Evolutionary conservation across 2,888 invertebrate species (phyloP).

Genomic region (Platycnemis pennipes): DNA sequence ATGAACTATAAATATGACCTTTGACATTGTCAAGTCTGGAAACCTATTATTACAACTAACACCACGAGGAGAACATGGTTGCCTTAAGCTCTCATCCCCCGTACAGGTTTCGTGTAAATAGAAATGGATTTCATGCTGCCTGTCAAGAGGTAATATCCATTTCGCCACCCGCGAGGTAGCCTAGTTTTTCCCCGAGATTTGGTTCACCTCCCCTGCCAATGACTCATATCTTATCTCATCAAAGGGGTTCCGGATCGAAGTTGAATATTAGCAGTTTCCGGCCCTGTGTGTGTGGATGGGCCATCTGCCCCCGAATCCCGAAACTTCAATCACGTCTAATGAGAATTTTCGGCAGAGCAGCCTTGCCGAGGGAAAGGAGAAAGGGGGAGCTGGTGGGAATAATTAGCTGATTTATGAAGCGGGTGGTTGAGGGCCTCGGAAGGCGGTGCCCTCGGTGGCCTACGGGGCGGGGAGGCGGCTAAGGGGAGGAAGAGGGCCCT

Average conservation of each 20-base stretch:
- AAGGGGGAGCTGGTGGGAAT: not conserved
- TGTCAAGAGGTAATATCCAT: not conserved
- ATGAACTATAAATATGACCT: too few relatives aligned
- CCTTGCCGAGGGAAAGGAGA: not conserved
- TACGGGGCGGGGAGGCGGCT: not conserved
- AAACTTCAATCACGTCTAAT: conserved; percentile 39
- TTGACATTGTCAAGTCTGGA: too few relatives aligned
- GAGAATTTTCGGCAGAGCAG: conserved; percentile 6
- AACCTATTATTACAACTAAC: too few relatives aligned
- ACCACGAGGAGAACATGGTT: not conserved
- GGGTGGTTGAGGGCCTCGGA: not conserved
- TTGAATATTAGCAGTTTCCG: conserved; percentile 31
- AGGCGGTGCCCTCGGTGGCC: not conserved
- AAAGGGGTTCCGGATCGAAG: conserved; percentile 13
- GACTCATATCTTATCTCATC: conserved; percentile 39
- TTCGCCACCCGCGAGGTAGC: not conserved
- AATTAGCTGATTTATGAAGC: conserved; percentile 39
- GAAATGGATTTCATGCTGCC: not conserved
- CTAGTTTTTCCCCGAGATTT: not conserved
- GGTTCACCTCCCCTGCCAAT: not conserved
- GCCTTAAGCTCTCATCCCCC: not conserved
- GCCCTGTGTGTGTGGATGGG: conserved; percentile 17
- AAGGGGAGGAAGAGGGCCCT: not conserved
- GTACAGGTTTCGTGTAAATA: not conserved
- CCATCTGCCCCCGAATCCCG: not conserved